A percentile compares a stretch with the other conserved stretches of the same genome.
Conservation (phyloP, 2,113 vertebrate genomes). For the Thomomys bottae region DNA sequence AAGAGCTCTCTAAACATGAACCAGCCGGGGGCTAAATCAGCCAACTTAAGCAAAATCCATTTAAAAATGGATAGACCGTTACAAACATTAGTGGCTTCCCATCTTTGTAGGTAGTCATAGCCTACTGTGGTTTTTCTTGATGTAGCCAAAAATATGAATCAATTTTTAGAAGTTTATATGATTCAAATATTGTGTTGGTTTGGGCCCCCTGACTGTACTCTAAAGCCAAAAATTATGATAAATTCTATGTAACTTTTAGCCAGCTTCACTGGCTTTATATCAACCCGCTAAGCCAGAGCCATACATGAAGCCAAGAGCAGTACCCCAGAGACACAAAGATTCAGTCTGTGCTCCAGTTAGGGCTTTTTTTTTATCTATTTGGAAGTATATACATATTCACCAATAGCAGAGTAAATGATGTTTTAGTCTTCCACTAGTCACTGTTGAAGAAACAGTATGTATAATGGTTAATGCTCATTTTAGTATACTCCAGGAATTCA, state of each 20-base stretch:
- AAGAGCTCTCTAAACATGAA: not conserved
- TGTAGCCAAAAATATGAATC: not conserved
- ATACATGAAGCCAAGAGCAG: not conserved
- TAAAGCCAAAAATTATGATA: conserved; percentile 15
- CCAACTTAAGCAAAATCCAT: not conserved
- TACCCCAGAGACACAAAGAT: not conserved
- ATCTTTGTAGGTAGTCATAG: not conserved
- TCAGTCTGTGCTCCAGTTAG: not conserved
- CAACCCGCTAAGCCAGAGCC: not conserved
- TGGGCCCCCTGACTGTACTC: not conserved
- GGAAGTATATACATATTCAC: not conserved
- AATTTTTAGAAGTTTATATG: not conserved
- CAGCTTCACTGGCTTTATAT: not conserved
- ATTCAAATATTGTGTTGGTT: not conserved
- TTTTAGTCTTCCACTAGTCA: not conserved
- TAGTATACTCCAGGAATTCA: not conserved
- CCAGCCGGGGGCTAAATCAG: not conserved
- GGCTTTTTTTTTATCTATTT: not conserved
- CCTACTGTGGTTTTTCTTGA: not conserved
- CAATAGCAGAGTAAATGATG: not conserved
- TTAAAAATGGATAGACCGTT: not conserved
- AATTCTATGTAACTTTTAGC: not conserved
- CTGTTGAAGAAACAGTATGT: not conserved
- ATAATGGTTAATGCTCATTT: not conserved
- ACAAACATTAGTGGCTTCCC: not conserved